A percentile compares a stretch with the other conserved stretches of the same genome.
These are phyloP conservation scores for Peromyscus leucopus DNA, from an alignment of 2,113 vertebrate species.

Conservation along the genomic window DNA sequence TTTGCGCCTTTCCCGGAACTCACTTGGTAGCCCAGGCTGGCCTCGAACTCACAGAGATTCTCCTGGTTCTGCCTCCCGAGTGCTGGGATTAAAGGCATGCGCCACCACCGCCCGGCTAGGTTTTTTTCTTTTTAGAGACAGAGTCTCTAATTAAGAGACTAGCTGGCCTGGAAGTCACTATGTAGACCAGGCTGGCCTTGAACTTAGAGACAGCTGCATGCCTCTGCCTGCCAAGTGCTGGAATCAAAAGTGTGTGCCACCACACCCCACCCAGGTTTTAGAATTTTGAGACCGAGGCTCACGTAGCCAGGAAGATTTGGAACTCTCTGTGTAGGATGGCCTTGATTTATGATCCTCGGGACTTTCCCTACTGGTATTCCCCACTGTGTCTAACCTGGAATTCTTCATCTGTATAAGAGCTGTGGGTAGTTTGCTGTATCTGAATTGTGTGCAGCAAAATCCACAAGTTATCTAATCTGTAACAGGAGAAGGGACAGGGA, in stretches of 20 bases:
- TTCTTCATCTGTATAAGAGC: slow-evolving; percentile 12
- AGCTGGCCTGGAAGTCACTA: background rate
- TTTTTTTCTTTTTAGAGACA: too few species aligned
- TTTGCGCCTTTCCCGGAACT: too few species aligned
- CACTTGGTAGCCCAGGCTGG: background rate
- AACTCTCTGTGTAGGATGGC: background rate
- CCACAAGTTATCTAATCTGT: background rate
- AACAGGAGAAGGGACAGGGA: background rate
- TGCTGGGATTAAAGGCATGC: too few species aligned
- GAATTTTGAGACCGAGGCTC: background rate
- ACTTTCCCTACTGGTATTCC: background rate
- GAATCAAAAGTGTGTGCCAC: background rate
- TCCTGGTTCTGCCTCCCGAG: too few species aligned
- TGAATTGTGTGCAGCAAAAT: background rate
- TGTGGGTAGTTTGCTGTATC: slow-evolving; percentile 4
- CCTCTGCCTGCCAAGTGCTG: too few species aligned
- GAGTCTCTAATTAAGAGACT: too few species aligned
- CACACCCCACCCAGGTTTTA: background rate
- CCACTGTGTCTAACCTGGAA: background rate
- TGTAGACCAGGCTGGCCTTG: background rate
- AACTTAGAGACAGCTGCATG: background rate
- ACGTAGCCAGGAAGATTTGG: background rate
- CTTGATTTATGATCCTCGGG: background rate
- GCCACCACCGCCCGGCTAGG: too few species aligned
- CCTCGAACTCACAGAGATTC: too few species aligned